A percentile compares a stretch with the other conserved stretches of the same genome.
These are phyloP conservation scores for Drosophila atripex DNA, from an alignment of 2,888 invertebrate species.

Conservation along the genomic window DNA sequence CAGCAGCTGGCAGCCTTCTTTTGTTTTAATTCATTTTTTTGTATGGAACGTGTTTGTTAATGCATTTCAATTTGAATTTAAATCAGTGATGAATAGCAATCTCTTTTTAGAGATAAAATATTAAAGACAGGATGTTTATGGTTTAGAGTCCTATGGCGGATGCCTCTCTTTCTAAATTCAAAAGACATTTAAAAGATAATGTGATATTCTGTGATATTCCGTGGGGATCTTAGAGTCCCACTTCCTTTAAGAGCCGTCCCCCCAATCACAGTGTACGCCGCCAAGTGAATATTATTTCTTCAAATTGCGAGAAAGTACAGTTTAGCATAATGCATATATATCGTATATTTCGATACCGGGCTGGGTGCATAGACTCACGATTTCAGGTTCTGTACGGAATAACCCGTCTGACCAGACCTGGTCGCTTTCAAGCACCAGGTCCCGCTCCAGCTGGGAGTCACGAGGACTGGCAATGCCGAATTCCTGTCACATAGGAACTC, in stretches of 20 bases:
- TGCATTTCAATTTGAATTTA: too few relatives aligned
- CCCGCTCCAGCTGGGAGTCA: conserved; percentile 14
- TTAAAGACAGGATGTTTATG: not conserved
- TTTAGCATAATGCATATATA: conserved; percentile 6
- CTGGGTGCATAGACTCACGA: conserved; percentile 15
- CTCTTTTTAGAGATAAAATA: not conserved
- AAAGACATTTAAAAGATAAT: too few relatives aligned
- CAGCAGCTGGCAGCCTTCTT: not conserved
- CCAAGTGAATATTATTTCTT: not conserved
- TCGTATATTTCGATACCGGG: not conserved
- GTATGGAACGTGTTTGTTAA: not conserved
- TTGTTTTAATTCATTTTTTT: not conserved
- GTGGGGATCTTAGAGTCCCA: too few relatives aligned
- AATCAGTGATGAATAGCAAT: too few relatives aligned
- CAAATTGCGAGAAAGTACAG: conserved; percentile 1
- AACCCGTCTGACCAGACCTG: conserved; percentile 41
- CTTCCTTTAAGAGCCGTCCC: not conserved
- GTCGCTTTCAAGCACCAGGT: not conserved
- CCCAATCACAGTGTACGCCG: not conserved
- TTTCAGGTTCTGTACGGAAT: conserved; percentile 39
- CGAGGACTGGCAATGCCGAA: conserved; percentile 13
- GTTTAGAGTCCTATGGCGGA: not conserved
- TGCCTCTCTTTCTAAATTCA: too few relatives aligned
- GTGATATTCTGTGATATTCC: too few relatives aligned
- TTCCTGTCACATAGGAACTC: not conserved